Evolutionary conservation across 2,888 invertebrate species (phyloP), one percentile per base, ranked within the genome.

Genomic region (Cephonodes hylas): DNA sequence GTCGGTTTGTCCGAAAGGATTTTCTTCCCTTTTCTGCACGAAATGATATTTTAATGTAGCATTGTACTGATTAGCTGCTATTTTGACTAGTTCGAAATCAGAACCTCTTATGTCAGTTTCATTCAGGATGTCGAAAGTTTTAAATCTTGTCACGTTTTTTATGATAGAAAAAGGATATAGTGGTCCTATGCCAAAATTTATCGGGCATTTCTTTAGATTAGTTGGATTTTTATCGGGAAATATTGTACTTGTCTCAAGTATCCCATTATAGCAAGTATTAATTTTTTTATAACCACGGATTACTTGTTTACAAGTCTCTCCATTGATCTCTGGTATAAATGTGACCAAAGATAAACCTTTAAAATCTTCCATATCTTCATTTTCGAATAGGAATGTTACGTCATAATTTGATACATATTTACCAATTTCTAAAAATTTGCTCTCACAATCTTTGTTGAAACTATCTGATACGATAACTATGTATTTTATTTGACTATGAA

Each of bases 81-180:
- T 85, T 74, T 89, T 88, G 1, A 89, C 62, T 0, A 88, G 74
- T 67, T 86, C 83, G 2, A 81, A 62, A 63, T 91, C 91, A 0
- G 77, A 76, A 27, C 91, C 91, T 31, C 67, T 57, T 0, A 69
- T 59, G 10, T 62, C 64, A 3, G 70, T 64, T 42, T 78, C 66
- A 1, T 73, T 57, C 6, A 86, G 64, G 1, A 62, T 72, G 44
- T 88, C 84, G 13, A 81, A 71, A n/a, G 74, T 74, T 62, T 76
- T 72, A 0, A 83, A 66, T 1, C 58, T 61, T 2, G 73, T 65
- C 57, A 68, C 69, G 48, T 84, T 73, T 15, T 75, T 62, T 45
- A 85, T 76, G 1, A 60, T 69, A 10, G 82, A 66, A 63, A 84
- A 88, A 1, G 91, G 91, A 63, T 71, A 83, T 3, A 82, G 31